Evolutionary conservation across 2,113 vertebrate species (phyloP).

Genomic region (Onychorhynchus coronatus): DNA sequence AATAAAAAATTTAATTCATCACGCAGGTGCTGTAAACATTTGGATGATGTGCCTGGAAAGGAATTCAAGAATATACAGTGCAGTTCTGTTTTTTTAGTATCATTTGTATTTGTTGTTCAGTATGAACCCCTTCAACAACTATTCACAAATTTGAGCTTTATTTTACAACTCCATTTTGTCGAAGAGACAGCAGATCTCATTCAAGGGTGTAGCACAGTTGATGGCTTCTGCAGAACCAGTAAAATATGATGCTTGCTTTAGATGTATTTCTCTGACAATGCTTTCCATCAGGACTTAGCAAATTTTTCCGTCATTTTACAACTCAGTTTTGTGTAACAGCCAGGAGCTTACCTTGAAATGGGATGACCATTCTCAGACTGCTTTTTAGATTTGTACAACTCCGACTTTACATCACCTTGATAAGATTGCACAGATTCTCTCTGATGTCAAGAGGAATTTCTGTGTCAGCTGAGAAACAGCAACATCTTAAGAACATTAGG

Average conservation of each 20-base stretch:
- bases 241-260: not conserved
- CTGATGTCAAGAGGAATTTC: not conserved
- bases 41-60: not conserved
- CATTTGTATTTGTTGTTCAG: not conserved
- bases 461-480: not conserved
- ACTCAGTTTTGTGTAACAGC: not conserved
- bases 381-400: not conserved
- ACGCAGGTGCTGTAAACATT: not conserved
- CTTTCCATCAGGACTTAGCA: not conserved
- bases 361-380: not conserved
- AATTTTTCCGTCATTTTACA: not conserved
- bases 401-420: not conserved
- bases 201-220: not conserved
- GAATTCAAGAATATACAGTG: not conserved
- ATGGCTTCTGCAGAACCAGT: not conserved
- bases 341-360: not conserved
- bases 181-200: not conserved
- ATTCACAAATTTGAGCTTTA: not conserved
- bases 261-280: not conserved
- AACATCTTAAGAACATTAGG: not conserved
- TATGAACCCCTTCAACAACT: not conserved
- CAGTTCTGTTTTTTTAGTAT: not conserved
- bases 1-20: not conserved
- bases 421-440: not conserved
- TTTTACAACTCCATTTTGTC: not conserved